phyloP scores from a whole-genome alignment of 2,797 vertebrate genomes.

The Aratinga solstitialis region DNA sequence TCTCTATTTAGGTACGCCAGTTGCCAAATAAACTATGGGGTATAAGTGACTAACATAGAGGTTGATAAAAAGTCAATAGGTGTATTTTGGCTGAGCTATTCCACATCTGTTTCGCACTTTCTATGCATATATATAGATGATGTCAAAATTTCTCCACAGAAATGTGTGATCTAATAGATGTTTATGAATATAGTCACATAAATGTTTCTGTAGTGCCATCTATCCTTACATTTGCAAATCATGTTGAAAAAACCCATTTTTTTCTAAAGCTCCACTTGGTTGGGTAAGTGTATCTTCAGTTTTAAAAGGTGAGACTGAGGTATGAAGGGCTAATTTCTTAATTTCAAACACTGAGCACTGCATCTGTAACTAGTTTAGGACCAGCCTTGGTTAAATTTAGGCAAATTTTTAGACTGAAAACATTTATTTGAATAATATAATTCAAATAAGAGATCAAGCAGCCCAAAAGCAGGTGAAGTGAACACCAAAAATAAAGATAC shows the following conservation, averaged over 20 bases:
- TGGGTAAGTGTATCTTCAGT: background rate
- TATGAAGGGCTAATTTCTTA: background rate
- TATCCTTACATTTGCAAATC: background rate
- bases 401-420: background rate
- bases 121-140: background rate
- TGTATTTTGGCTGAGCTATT: background rate
- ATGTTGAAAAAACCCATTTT: fast-evolving
- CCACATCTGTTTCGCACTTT: background rate
- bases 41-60: background rate
- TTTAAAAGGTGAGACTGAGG: background rate
- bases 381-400: background rate
- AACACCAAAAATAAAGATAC: background rate
- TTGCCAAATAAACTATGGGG: background rate
- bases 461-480: background rate
- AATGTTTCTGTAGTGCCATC: background rate
- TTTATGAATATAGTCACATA: background rate
- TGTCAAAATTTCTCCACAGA: background rate
- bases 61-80: background rate
- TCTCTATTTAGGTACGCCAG: background rate
- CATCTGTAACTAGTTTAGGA: background rate
- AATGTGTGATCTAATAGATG: background rate
- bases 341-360: background rate
- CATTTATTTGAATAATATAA: background rate
- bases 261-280: background rate
- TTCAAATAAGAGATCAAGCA: background rate